A percentile compares a stretch with the other conserved stretches of the same genome.
These are phyloP conservation scores for Anolis carolinensis DNA, from an alignment of 2,113 vertebrate species.

Conservation along the genomic window DNA sequence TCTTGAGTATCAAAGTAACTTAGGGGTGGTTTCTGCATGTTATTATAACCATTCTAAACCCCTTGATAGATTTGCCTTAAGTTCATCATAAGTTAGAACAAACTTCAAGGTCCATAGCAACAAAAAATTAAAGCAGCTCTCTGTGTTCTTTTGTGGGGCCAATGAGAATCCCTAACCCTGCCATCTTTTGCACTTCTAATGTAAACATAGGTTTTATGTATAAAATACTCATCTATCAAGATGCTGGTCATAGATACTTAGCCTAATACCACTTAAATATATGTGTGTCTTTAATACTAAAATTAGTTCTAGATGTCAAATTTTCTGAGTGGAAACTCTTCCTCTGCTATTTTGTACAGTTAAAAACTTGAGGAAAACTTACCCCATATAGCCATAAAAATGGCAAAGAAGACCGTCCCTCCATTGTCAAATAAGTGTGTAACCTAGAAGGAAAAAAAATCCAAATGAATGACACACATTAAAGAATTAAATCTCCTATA, in stretches of 20 bases:
- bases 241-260: not conserved
- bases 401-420: constrained; percentile 86
- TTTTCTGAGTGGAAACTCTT: not conserved
- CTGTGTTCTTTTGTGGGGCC: too few species aligned
- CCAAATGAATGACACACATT: constrained; percentile 2
- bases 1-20: too few species aligned
- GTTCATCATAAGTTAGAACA: too few species aligned
- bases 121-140: too few species aligned
- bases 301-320: not conserved
- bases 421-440: constrained; percentile 86
- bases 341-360: constrained; percentile 9
- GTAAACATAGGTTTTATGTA: not conserved
- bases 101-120: too few species aligned
- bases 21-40: too few species aligned
- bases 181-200: not conserved
- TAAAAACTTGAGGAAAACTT: constrained; percentile 59
- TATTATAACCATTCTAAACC: too few species aligned
- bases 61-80: too few species aligned
- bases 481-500: not conserved
- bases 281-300: constrained; percentile 8
- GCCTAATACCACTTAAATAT: not conserved
- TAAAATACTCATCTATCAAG: not conserved
- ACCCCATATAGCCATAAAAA: constrained; percentile 89
- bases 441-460: constrained; percentile 69
- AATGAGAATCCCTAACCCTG: not conserved